Evolutionary conservation across 2,888 invertebrate species (phyloP), one percentile per base, ranked within the genome.

Genomic region (Phyto melanocephala): DNA sequence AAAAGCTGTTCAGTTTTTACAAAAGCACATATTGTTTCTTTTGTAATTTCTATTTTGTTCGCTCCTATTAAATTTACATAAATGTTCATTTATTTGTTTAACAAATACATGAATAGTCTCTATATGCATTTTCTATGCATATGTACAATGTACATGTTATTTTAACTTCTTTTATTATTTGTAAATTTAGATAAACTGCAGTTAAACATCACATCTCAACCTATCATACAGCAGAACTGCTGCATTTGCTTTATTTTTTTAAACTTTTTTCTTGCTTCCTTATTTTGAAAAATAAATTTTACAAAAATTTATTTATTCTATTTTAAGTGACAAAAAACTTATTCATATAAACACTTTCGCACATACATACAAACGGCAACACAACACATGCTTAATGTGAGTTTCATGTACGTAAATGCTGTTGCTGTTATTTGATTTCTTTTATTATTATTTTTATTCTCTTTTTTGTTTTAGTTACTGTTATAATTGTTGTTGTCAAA

Each of bases 401-500:
- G 45, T 37, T 50, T 17, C n/a, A 42, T 63, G 17, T 33, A 50
- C 40, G 35, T 17, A 50, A 71, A 60, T 24, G 8, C 63, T 54
- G 63, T 56, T 54, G 42, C 11, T 24, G 7, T 63, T 63, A 42
- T 74, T 62, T 72, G 58, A 72, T 60, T 60, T 71, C 2, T 33
- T 17, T 28, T 47, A 10, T 10, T 11, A n/a, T 13, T 47, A 13
- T 10, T 13, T 7, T 50, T 8, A 10, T 15, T 42, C 0, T 42
- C 35, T 58, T 50, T 20, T 47, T 1, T 62, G 5, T 40, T 52
- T 1, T 37, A 62, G 2, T 22, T 63, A 3, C 11, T 33, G 15
- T 54, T 62, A 37, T 60, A 40, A 28, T 72, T 78, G 72, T 58
- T 81, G 54, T 68, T 74, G 68, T 68, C 72, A 81, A 81, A 77